phyloP scores from a whole-genome alignment of 2,113 vertebrate species.

The Lampris megalopsis region DNA sequence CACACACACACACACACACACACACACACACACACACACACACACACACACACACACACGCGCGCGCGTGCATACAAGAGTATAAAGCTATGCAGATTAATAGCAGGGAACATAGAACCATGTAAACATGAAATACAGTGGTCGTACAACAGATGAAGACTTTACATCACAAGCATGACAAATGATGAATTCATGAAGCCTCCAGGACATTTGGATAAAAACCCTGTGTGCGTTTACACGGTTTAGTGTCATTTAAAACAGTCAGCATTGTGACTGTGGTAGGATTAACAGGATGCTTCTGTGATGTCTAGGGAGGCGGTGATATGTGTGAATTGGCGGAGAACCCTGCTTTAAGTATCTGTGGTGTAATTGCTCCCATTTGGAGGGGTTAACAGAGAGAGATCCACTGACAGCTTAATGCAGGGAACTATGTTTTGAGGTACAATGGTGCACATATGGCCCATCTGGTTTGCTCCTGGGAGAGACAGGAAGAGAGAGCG shows the following conservation, averaged over 20 bases:
- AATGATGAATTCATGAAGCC: neutral
- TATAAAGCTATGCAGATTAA: too few species aligned
- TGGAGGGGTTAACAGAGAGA: slow-evolving; percentile 56
- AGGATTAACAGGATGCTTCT: slow-evolving; percentile 64
- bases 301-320: slow-evolving; percentile 67
- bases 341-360: slow-evolving; percentile 74
- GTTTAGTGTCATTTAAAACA: slow-evolving; percentile 39
- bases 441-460: slow-evolving; percentile 52
- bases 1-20: too few species aligned
- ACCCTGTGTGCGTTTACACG: too few species aligned
- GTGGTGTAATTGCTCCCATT: slow-evolving; percentile 80
- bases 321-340: slow-evolving; percentile 74
- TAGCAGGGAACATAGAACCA: neutral
- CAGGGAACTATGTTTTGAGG: slow-evolving; percentile 56
- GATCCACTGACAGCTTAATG: slow-evolving; percentile 75
- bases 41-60: neutral
- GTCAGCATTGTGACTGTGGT: slow-evolving; percentile 29
- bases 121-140: neutral
- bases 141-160: neutral
- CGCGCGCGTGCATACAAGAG: neutral
- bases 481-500: neutral
- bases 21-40: neutral
- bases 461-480: slow-evolving; percentile 54
- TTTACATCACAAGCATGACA: slow-evolving; percentile 9
- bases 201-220: too few species aligned